phyloP scores from a whole-genome alignment of 2,888 invertebrate genomes.

The Caenorhabditis sulstoni region DNA sequence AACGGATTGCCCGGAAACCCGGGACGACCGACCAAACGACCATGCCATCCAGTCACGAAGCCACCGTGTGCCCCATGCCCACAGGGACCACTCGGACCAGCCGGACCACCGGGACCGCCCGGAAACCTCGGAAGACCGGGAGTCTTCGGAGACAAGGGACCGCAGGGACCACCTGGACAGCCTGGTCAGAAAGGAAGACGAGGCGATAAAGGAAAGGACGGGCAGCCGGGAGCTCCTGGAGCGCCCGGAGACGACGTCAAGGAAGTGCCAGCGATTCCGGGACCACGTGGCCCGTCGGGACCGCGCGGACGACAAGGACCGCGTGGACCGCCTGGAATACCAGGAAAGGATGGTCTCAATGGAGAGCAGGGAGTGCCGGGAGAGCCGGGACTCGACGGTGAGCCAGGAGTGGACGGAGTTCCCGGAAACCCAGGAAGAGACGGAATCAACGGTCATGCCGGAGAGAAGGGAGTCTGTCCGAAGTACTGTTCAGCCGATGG shows the following conservation, averaged over 20 bases:
- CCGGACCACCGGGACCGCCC: conserved; percentile 53
- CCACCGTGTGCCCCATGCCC: conserved; percentile 58
- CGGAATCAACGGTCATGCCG: conserved; percentile 58
- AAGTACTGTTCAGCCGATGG: conserved; percentile 68
- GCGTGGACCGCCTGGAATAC: conserved; percentile 62
- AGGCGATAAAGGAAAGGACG: conserved; percentile 69
- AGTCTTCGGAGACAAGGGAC: conserved; percentile 61
- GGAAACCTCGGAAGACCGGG: conserved; percentile 60
- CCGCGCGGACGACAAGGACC: conserved; percentile 63
- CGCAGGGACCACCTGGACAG: conserved; percentile 61
- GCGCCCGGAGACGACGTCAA: conserved; percentile 48
- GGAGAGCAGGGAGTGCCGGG: conserved; percentile 63
- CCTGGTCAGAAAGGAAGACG: conserved; percentile 64
- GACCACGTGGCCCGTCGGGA: conserved; percentile 63
- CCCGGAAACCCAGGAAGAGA: conserved; percentile 62
- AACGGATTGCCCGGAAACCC: conserved; percentile 62
- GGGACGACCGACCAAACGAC: conserved; percentile 43
- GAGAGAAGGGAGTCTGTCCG: conserved; percentile 69
- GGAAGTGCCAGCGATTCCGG: conserved; percentile 37
- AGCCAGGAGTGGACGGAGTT: conserved; percentile 58
- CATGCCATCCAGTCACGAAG: conserved; percentile 43
- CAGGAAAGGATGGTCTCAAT: conserved; percentile 64
- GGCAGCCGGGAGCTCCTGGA: conserved; percentile 66
- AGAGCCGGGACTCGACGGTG: conserved; percentile 51
- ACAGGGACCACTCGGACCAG: conserved; percentile 51